Base-by-base conservation (phyloP, 1,140 invertebrate genomes). In the Diprion similis region DNA sequence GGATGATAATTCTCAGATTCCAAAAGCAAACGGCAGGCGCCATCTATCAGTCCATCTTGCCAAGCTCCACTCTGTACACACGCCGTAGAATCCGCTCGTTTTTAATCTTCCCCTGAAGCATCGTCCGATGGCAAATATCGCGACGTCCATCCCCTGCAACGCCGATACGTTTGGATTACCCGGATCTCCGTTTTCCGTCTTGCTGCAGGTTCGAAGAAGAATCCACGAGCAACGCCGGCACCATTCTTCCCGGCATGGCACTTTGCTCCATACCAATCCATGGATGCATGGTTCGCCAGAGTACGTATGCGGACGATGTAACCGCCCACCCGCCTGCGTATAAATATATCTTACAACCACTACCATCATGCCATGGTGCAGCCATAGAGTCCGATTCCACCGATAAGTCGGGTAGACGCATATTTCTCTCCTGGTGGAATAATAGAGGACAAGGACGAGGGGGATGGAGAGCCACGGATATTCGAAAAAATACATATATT, bases 161-260 rank as follows among this genome's bases (percentile, higher is more conserved):
- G 24, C 24, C 51, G 11, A 59, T 59, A 8, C 51, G 51, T 59
- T 59, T 59, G 51, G 51, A 59, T 59, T 59, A 59, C 51, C 51
- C 11, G 51, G n/a, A 15, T 17, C 51, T 17, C 7, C 11, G n/a
- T 59, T 37, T 6, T 37, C 1, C 24, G 24, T 37, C 24, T 37
- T 37, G 24, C 51, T 17, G n/a, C 51, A 17, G 51, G n/a, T 17
- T 9, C 51, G 51, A 59, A 59, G 11, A 17, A 59, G 51, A 59
- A 59, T 59, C 51, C 51, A 59, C 51, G 51, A 59, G 11, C 51
- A 59, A 37, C 64, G 65, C 24, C 24, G 46, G 46, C 72, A 48
- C 73, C 67, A 73, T 73, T 68, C 11, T 24, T 6, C 18, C 59
- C 59, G 37, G 47, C 65, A 46, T 7, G 37, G 47, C 65, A 46